Evolutionary conservation across 2,113 vertebrate genomes (phyloP).

Genomic region (Nycticebus coucang): DNA sequence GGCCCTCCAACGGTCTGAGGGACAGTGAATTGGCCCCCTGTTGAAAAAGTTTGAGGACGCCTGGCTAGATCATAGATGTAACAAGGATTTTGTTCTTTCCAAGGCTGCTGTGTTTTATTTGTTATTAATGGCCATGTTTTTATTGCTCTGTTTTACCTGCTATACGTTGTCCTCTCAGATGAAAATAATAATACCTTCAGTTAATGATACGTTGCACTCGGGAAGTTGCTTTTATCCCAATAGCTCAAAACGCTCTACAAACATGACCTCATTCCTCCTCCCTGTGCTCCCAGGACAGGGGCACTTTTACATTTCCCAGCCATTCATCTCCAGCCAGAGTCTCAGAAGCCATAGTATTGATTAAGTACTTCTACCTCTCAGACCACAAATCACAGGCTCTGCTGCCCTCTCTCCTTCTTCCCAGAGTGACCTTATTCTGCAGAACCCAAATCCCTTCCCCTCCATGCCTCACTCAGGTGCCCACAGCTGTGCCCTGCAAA

Average conservation of each 20-base stretch:
- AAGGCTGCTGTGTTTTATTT: slow-evolving; percentile 37
- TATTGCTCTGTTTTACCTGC: slow-evolving; percentile 61
- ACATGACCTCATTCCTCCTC: slow-evolving; percentile 72
- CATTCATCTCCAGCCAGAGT: background rate
- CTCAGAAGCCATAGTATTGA: slow-evolving; percentile 16
- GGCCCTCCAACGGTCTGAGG: too few species aligned
- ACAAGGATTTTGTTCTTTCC: slow-evolving; percentile 12
- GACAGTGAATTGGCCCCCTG: too few species aligned
- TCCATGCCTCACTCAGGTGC: background rate
- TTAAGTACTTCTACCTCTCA: background rate
- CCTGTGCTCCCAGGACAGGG: background rate
- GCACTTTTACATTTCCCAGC: background rate
- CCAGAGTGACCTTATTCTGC: background rate
- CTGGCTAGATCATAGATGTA: background rate
- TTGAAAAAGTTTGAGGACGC: too few species aligned
- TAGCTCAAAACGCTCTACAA: slow-evolving; percentile 67
- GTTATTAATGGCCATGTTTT: slow-evolving; percentile 63
- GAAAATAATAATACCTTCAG: slow-evolving; percentile 74
- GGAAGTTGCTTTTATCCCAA: slow-evolving; percentile 66
- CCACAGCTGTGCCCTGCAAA: background rate
- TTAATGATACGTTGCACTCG: slow-evolving; percentile 70
- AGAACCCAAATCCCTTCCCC: background rate
- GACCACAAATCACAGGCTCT: background rate
- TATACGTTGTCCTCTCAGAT: slow-evolving; percentile 60
- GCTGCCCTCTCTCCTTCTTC: background rate